Evolutionary conservation across 2,113 vertebrate genomes (phyloP), one percentile per base, ranked within the genome.

Genomic region (Carassius carassius): DNA sequence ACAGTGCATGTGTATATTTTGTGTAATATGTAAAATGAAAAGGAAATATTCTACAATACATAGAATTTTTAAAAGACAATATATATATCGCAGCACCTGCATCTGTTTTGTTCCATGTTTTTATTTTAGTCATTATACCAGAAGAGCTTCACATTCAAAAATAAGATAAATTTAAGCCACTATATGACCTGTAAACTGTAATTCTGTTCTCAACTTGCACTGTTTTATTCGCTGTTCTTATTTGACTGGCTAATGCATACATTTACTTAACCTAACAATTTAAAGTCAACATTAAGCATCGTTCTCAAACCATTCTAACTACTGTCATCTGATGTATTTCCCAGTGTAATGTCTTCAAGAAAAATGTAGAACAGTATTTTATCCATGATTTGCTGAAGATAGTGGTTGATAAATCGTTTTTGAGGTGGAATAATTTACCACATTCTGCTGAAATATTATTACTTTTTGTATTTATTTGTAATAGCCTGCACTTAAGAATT

Each of bases 1-100:
- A 93, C 95, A 90, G 95, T 95, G 94, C 96, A 94, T 94, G 93
- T 97, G 94, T 96, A 97, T 95, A 98, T 97, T 97, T 98, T 97
- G 96, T 95, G 94, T 95, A 95, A 95, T 97, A 95, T 97, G 96
- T 96, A 94, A 95, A 96, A 92, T 91, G 85, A 88, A 89, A 91
- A 88, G 29, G 23, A 69, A 81, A 44, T 86, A 88, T 84, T 89
- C 91, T 91, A 93, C 86, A 77, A 75, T 76, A 86, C 86, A 93
- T 85, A 85, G 91, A 90, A 87, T 93, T 92, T 95, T 94, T 94
- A 94, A 92, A 95, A 58, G 54, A 76, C 47, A 3, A 62, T 74
- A 29, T 29, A 70, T 84, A 3, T 23, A 5, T 11, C 44, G 35
- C 62, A 67, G 2, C 62, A 35, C 74, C 44, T 82, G 63, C 74